Evolutionary conservation across 2,888 invertebrate genomes (phyloP).

Genomic region (Tiliacea citrago): DNA sequence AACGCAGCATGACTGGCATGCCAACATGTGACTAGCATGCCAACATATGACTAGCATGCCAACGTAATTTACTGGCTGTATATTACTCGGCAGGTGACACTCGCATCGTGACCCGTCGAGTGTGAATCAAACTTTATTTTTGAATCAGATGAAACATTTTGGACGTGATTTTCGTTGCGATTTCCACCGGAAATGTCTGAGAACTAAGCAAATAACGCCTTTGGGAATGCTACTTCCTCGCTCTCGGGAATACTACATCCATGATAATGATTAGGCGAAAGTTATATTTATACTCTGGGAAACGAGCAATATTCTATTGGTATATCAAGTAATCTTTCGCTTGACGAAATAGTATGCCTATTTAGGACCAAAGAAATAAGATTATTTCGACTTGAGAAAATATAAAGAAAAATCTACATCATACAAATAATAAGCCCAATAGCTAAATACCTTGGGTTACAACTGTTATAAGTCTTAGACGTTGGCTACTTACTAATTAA

Average conservation of each 20-base stretch:
- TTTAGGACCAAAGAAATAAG: too few relatives aligned
- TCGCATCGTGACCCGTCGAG: slow-evolving; percentile 12
- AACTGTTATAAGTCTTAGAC: neutral
- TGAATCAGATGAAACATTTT: slow-evolving; percentile 10
- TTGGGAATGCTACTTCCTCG: neutral
- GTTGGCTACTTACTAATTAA: neutral
- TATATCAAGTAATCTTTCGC: neutral
- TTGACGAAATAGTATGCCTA: neutral
- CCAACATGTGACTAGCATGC: too few relatives aligned
- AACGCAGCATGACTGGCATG: slow-evolving; percentile 13
- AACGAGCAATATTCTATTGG: neutral
- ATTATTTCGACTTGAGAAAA: too few relatives aligned
- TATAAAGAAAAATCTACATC: too few relatives aligned
- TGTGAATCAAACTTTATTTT: slow-evolving; percentile 49
- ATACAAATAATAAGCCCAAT: neutral
- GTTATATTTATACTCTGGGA: neutral
- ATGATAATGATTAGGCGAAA: neutral
- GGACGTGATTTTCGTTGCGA: neutral
- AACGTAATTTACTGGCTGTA: slow-evolving; percentile 16
- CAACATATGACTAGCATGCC: slow-evolving; percentile 8
- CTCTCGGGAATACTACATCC: neutral
- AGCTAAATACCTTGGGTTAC: neutral
- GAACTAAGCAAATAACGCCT: slow-evolving; percentile 8
- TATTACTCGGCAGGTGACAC: slow-evolving; percentile 20
- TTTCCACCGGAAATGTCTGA: slow-evolving; percentile 17